Conservation (phyloP, 2,113 vertebrate species). For the Eudyptes chrysolophus region DNA sequence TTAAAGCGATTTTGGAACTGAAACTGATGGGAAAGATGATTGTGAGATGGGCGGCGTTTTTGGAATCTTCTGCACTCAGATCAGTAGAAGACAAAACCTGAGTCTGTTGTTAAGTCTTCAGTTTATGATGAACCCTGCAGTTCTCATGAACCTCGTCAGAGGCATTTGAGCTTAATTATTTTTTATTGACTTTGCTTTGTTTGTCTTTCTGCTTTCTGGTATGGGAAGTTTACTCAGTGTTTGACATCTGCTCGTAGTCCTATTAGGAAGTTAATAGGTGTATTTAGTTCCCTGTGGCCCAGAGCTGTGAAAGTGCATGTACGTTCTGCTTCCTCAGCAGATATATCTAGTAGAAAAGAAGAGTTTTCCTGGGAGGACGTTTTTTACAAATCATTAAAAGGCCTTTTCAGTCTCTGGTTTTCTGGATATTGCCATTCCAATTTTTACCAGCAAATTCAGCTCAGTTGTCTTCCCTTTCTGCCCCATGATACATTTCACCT, state of each 20-base stretch:
- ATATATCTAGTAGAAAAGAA: background rate
- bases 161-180: background rate
- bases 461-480: background rate
- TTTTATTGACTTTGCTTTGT: constrained; percentile 40
- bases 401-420: background rate
- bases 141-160: background rate
- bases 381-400: background rate
- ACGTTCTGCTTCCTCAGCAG: background rate
- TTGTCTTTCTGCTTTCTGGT: constrained; percentile 11
- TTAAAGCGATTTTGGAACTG: background rate
- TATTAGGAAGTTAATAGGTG: background rate
- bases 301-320: background rate
- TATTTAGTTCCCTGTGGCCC: background rate
- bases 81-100: background rate
- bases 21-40: background rate
- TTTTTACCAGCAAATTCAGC: background rate
- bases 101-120: background rate
- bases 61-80: background rate
- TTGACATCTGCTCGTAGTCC: constrained; percentile 27
- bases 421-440: background rate
- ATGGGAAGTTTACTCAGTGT: constrained; percentile 3
- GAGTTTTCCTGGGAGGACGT: background rate
- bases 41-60: background rate
- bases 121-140: background rate
- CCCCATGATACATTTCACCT: background rate